Conservation (phyloP, 1,140 invertebrate species). For the Leptinotarsa lineolata region DNA sequence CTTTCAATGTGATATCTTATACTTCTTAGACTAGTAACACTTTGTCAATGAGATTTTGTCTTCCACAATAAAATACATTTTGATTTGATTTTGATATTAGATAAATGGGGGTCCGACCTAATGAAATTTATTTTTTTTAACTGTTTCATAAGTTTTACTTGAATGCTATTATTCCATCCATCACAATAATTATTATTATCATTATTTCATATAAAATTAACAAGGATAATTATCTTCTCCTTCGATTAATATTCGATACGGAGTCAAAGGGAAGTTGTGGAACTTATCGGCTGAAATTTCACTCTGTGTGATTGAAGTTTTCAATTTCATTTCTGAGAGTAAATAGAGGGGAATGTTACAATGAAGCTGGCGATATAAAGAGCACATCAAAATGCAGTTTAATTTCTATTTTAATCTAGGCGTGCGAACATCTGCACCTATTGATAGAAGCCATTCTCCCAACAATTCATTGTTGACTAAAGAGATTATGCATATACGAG, state of each 20-base stretch:
- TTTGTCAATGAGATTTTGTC: too few species aligned
- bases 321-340: conserved; percentile 15
- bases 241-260: neutral
- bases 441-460: conserved; percentile 28
- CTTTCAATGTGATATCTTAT: too few species aligned
- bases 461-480: conserved; percentile 36
- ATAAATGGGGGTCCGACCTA: too few species aligned
- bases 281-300: neutral
- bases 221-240: too few species aligned
- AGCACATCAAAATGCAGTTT: conserved; percentile 24
- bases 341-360: conserved; percentile 14
- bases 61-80: too few species aligned
- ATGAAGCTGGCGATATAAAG: conserved; percentile 8
- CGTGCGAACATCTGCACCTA: conserved; percentile 41
- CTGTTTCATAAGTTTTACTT: too few species aligned
- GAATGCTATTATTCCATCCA: too few species aligned
- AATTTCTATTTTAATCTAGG: conserved; percentile 41
- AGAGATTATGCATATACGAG: conserved; percentile 30
- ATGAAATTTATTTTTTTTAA: too few species aligned
- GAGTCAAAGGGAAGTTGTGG: neutral
- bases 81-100: too few species aligned
- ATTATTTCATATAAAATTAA: too few species aligned
- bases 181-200: too few species aligned
- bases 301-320: conserved; percentile 11
- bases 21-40: too few species aligned